Conservation (phyloP, 2,797 vertebrate genomes). For the Natrix natrix region DNA sequence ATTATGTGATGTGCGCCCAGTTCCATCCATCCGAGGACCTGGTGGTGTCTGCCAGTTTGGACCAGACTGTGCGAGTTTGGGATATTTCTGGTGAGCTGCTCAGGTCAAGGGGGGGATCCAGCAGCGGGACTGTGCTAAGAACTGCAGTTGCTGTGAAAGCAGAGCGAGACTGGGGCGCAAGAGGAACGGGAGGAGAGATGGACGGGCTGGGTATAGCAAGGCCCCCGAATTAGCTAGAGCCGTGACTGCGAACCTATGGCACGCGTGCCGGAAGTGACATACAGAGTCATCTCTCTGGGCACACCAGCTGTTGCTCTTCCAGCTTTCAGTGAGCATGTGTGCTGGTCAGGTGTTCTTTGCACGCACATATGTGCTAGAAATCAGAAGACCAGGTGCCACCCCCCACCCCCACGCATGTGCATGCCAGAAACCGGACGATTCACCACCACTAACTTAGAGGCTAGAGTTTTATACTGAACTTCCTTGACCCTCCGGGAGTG, state of each 20-base stretch:
- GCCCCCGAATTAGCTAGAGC: no score
- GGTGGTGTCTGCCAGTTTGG: slow-evolving; percentile 95
- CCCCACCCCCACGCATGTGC: no score
- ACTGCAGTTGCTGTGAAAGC: slow-evolving; percentile 56
- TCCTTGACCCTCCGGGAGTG: not conserved
- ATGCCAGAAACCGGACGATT: no score
- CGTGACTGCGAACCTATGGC: no score
- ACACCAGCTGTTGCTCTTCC: no score
- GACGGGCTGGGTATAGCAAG: no score
- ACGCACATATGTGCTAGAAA: no score
- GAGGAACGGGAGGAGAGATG: accelerated
- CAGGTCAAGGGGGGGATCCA: slow-evolving; percentile 20
- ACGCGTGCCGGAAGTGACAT: no score
- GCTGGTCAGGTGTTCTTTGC: no score
- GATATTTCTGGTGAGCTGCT: slow-evolving; percentile 96
- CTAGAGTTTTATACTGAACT: not conserved
- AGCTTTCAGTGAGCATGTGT: no score
- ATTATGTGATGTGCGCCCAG: slow-evolving; percentile 98
- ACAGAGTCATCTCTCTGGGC: no score
- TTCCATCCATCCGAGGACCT: slow-evolving; percentile 95
- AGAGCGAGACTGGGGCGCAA: not conserved
- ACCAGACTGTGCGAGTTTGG: slow-evolving; percentile 98
- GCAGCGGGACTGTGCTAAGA: slow-evolving; percentile 36
- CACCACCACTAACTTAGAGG: not conserved
- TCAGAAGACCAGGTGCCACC: no score